Base-by-base conservation (phyloP, 2,797 vertebrate genomes). In the Sebastes paucispinis region DNA sequence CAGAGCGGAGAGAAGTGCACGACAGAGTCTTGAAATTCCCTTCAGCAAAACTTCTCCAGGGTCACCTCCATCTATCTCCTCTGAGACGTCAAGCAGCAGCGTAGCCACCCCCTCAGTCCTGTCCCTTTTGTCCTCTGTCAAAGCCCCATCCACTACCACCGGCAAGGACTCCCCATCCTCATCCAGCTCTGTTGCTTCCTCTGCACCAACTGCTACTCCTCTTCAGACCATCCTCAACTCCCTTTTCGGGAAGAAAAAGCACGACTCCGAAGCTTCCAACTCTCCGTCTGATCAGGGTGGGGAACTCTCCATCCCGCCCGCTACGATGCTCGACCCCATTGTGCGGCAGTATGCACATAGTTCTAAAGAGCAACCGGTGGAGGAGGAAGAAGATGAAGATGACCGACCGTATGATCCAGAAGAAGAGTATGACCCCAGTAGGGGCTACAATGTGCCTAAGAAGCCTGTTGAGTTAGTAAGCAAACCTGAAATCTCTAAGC, bases 341-440 rank as follows among this genome's bases (percentile, higher is more conserved):
- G 97, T 99, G 25, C 97, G 97, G 60, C 97, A 98, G 90, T 99
- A 97, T 16, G 96, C 97, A 13, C 96, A 97, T 84, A 95, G 96
- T 90, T 94, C 96, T 0, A 97, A 97, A 86, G 96, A 97, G 27
- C 96, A 91, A 83, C 88, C 91, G 6, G 68, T 88, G 13, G 94
- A 93, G 13, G 97, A 98, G 27, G 97, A 52, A n/a, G 50, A 54
- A 9, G 50, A 98, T 75, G 98, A 98, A 77, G 98, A 99, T 25
- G 98, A 99, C 85, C 92, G 98, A 36, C 98, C 98, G 0, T 99
- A 99, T 4, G 98, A 99, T 91, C 98, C 98, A 1, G 98, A 99
- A 75, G 98, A 99, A 74, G 98, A 99, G 77, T 99, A 99, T 20
- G 96, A 97, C 57, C 97, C 98, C 0, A 95, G 97, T 85, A 94